Conservation (phyloP, 2,113 vertebrate species). For the Poeciliopsis occidentalis region DNA sequence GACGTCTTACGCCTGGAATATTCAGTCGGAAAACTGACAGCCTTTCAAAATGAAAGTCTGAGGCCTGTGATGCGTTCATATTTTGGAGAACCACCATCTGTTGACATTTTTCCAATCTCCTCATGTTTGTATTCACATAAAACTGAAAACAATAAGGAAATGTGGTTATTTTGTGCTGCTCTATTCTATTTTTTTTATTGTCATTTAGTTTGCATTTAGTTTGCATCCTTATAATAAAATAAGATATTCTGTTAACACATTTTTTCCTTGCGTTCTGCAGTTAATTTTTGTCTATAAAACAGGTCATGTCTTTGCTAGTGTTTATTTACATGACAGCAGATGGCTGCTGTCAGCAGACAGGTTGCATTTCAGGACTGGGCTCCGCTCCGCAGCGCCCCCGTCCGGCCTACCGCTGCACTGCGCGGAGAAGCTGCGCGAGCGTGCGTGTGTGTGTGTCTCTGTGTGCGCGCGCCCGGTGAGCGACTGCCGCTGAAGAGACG, state of each 20-base stretch:
- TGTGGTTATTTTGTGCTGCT: no score
- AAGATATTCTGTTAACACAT: no score
- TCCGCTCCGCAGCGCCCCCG: constrained; percentile 66
- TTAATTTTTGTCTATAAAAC: background rate
- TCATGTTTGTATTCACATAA: no score
- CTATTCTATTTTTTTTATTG: no score
- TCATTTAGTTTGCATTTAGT: no score
- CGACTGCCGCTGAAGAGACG: constrained; percentile 79
- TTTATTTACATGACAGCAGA: constrained; percentile 26
- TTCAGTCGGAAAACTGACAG: background rate
- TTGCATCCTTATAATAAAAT: no score
- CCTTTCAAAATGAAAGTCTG: background rate
- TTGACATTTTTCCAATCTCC: no score
- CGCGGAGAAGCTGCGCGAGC: constrained; percentile 36
- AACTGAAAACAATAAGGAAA: no score
- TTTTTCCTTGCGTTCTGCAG: background rate
- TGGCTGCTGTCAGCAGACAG: constrained; percentile 28
- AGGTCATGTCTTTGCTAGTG: background rate
- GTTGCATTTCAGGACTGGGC: constrained; percentile 39
- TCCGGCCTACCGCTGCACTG: constrained; percentile 57
- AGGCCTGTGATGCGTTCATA: no score
- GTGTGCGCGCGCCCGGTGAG: constrained; percentile 67
- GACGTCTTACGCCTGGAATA: background rate
- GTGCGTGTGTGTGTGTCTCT: no score
- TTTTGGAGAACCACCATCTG: no score